Conservation (phyloP, 2,888 invertebrate genomes). For the Julus scandinavius region DNA sequence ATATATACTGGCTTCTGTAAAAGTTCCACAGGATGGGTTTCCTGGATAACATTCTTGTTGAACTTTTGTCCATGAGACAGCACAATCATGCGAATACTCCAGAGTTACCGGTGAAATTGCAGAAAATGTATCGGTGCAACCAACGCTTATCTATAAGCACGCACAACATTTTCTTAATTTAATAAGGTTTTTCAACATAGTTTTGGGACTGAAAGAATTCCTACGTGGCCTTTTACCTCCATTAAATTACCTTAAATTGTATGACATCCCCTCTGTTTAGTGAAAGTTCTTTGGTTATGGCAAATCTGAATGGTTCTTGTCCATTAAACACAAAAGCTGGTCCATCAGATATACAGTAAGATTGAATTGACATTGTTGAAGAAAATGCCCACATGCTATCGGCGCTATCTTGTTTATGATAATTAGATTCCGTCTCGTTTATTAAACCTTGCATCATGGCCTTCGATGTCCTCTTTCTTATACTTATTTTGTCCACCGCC, state of each 20-base stretch:
- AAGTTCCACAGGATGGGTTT: conserved; percentile 62
- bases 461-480: not conserved
- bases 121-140: conserved; percentile 15
- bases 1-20: conserved; percentile 64
- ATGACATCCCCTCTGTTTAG: conserved; percentile 6
- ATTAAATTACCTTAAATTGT: conserved; percentile 37
- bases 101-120: conserved; percentile 62
- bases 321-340: conserved; percentile 1
- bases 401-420: not conserved
- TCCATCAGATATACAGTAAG: not conserved
- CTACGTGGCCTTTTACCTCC: not conserved
- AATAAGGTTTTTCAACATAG: no score
- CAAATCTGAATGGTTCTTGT: not conserved
- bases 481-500: conserved; percentile 19
- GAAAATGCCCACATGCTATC: not conserved
- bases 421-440: not conserved
- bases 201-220: no score
- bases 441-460: not conserved
- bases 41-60: conserved; percentile 64
- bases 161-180: not conserved
- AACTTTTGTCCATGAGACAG: conserved; percentile 64
- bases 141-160: conserved; percentile 28
- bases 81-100: conserved; percentile 65
- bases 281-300: not conserved
- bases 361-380: not conserved